phyloP scores from a whole-genome alignment of 2,797 vertebrate species.

The Clarias platycephalus region DNA sequence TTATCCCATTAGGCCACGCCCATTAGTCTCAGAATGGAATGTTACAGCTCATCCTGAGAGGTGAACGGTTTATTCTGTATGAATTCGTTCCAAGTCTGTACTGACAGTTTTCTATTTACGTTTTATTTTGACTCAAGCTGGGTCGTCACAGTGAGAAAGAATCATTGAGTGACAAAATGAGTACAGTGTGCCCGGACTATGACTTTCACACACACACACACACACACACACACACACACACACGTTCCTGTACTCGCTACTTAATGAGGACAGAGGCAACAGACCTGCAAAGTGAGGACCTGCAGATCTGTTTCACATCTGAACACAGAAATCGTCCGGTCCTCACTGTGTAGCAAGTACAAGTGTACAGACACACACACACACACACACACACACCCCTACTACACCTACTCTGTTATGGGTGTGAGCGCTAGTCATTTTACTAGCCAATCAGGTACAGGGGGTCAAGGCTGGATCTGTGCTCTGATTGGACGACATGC shows the following conservation, averaged over 20 bases:
- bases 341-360: too few species aligned
- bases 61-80: background rate
- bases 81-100: background rate
- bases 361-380: background rate
- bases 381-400: background rate
- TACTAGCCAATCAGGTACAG: conserved; percentile 30
- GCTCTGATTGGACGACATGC: conserved; percentile 30
- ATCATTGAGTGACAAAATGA: background rate
- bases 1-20: background rate
- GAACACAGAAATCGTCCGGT: too few species aligned
- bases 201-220: background rate
- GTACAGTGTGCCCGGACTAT: background rate
- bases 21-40: background rate
- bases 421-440: conserved; percentile 12
- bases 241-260: background rate
- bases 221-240: background rate
- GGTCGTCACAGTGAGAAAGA: background rate
- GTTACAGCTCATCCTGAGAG: too few species aligned
- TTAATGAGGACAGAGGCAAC: too few species aligned
- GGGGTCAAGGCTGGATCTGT: conserved; percentile 15
- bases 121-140: background rate
- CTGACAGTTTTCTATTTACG: background rate
- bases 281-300: too few species aligned
- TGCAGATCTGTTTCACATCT: too few species aligned
- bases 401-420: background rate